These are phyloP conservation scores for Endomychus coccineus DNA, from an alignment of 2,888 invertebrate species.

Conservation along the genomic window DNA sequence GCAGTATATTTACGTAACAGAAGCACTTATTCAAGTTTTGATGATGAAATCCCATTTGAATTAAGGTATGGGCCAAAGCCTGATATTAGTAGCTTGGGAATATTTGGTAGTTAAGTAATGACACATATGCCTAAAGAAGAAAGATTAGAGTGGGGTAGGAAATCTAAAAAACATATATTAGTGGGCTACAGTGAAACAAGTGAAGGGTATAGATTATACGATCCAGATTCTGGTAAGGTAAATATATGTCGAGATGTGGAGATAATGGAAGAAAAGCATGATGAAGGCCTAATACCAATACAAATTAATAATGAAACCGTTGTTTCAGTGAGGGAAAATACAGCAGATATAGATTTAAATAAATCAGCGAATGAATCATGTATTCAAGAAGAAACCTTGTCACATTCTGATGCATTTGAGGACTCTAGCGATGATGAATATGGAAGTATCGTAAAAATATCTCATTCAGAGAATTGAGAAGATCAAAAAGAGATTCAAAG, in stretches of 20 bases:
- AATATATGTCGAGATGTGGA: conserved; percentile 13
- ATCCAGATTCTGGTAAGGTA: conserved; percentile 9
- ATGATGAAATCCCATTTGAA: conserved; percentile 9
- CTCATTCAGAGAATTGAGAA: too few species aligned
- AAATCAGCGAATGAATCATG: too few species aligned
- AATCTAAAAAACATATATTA: conserved; percentile 15
- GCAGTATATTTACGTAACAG: conserved; percentile 3
- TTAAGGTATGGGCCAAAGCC: conserved; percentile 8
- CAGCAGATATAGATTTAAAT: too few species aligned
- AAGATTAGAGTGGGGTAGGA: conserved; percentile 13
- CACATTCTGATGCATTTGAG: too few species aligned
- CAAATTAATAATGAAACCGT: too few species aligned
- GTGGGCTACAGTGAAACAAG: conserved; percentile 16
- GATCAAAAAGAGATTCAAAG: conserved; percentile 2
- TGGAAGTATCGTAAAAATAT: too few species aligned
- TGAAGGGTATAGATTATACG: conserved; percentile 18
- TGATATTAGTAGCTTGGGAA: conserved; percentile 21
- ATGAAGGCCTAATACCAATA: conserved; percentile 10
- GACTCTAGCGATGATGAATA: too few species aligned
- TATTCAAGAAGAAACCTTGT: too few species aligned
- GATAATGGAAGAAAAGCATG: conserved; percentile 5
- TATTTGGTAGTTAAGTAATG: conserved; percentile 15
- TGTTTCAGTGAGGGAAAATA: conserved; percentile 7
- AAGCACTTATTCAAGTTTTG: conserved; percentile 1
- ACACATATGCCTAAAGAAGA: conserved; percentile 19